Conservation (phyloP, 2,888 invertebrate genomes). For the Tinea semifulvella region DNA sequence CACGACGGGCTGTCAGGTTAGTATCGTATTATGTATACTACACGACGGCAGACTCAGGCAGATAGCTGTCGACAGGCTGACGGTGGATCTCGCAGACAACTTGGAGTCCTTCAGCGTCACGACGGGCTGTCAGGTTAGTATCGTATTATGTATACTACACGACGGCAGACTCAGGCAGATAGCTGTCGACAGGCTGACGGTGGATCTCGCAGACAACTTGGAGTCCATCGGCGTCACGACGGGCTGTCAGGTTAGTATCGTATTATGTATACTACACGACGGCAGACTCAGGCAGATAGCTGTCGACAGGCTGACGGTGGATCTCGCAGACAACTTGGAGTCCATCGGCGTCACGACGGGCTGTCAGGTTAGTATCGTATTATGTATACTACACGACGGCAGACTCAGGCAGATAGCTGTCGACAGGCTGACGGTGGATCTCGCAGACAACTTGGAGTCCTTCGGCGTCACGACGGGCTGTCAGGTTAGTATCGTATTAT, state of each 20-base stretch:
- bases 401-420: constrained; percentile 89
- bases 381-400: constrained; percentile 68
- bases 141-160: constrained; percentile 16
- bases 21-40: constrained; percentile 13
- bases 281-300: constrained; percentile 91
- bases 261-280: constrained; percentile 50
- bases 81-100: constrained; percentile 82
- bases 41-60: constrained; percentile 90
- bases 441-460: constrained; percentile 80
- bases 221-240: constrained; percentile 85
- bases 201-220: constrained; percentile 81
- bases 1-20: constrained; percentile 81
- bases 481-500: constrained; percentile 45
- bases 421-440: constrained; percentile 77
- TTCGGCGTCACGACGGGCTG: constrained; percentile 90
- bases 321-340: constrained; percentile 80
- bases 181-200: constrained; percentile 74
- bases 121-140: constrained; percentile 80
- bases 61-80: constrained; percentile 77
- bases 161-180: constrained; percentile 94
- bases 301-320: constrained; percentile 78
- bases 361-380: constrained; percentile 69
- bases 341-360: constrained; percentile 87
- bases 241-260: constrained; percentile 75
- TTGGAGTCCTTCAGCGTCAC: constrained; percentile 82